Conservation (phyloP, 2,113 vertebrate genomes). For the Hemiprocne comata region DNA sequence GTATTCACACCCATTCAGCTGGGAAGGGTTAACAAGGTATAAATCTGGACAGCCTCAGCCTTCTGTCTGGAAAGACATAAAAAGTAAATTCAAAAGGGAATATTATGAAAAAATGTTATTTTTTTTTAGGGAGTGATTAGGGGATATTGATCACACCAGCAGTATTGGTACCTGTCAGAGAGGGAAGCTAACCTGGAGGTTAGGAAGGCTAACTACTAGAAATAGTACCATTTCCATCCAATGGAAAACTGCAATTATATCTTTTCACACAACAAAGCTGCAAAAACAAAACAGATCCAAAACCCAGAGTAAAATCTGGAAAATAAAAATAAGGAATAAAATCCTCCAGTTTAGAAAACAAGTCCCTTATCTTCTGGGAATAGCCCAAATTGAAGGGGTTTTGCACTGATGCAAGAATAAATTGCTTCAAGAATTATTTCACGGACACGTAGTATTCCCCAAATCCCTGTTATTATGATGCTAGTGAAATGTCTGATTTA, state of each 20-base stretch:
- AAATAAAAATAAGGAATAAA: not conserved
- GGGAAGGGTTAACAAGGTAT: not conserved
- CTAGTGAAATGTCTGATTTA: conserved; percentile 56
- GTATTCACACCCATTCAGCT: not conserved
- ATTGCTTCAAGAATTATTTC: conserved; percentile 52
- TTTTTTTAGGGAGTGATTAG: not conserved
- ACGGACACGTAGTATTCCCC: conserved; percentile 12
- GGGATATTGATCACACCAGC: not conserved
- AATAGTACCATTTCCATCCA: not conserved
- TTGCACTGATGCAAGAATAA: conserved; percentile 30
- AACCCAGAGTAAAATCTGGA: not conserved
- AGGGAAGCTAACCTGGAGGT: not conserved
- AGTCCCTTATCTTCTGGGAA: conserved; percentile 47
- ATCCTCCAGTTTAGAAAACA: not conserved
- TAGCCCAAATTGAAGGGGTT: not conserved
- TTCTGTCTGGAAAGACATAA: not conserved
- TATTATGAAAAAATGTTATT: too few species aligned
- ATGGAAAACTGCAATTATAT: not conserved
- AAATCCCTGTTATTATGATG: conserved; percentile 48
- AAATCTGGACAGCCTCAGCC: not conserved
- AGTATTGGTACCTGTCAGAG: not conserved
- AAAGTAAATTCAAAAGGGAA: not conserved
- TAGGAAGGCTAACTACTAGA: not conserved
- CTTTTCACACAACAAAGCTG: not conserved
- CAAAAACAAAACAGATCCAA: not conserved